Evolutionary conservation across 2,797 vertebrate species (phyloP), one percentile per base, ranked within the genome.

Genomic region (Karalla daura): DNA sequence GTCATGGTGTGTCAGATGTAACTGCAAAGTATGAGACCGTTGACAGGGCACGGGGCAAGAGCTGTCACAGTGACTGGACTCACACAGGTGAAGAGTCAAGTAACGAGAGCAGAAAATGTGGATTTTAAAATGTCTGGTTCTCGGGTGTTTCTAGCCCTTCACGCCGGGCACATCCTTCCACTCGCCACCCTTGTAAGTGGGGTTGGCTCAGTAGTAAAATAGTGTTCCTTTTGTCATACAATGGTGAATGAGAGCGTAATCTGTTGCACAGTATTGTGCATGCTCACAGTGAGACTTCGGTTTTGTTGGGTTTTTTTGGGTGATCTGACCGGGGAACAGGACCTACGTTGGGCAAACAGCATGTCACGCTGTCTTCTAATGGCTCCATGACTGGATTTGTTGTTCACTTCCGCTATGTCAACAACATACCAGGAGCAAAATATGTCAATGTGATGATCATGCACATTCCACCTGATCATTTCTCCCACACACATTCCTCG

Each of bases 401-500:
- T 90, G 88, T 90, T 91, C 74, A 80, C 74, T 83, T 90, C 74
- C 25, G 39, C 66, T 82, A 37, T 49, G 88, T 91, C 87, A 89
- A 90, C 88, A 90, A 86, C 84, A 90, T 88, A 85, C 84, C 88
- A 77, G 62, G 7, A 59, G 70, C 50, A 69, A 76, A 86, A 84
- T 62, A 84, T 81, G 78, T 80, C 84, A 81, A 63, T 78, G 81
- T 86, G 85, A 87, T 80, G 78, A 89, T 89, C 87, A 87, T 67
- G 87, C 86, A 90, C 85, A 89, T 89, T 91, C 87, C 80, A 78
- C 71, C 82, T 81, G 83, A 88, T 73, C 53, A 1, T 66, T 37
- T 71, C 72, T 50, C 63, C 66, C 68, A 59, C 65, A 71, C 61
- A 51, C 77, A 80, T 87, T 68, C 67, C 59, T 60, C 8, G 28